Percentiles rank a stretch among this genome's conserved stretches.
Evolutionary conservation across 2,888 invertebrate species (phyloP).

Genomic region (Limnephilus lunatus): DNA sequence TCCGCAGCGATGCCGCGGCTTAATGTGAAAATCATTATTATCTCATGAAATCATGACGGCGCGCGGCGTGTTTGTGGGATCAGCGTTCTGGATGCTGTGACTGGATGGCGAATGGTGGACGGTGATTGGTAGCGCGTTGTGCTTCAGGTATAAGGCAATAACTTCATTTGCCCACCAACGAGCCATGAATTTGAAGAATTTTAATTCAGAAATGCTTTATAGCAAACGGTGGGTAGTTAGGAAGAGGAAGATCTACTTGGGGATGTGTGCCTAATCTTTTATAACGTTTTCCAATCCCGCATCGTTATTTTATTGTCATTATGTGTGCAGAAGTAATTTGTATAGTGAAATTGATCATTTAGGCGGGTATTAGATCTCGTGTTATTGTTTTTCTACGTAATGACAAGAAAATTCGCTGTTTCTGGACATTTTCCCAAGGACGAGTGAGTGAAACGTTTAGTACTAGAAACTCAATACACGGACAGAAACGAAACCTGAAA

Average conservation of each 20-base stretch:
- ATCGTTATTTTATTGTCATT: background rate
- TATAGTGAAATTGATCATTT: no score
- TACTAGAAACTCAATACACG: background rate
- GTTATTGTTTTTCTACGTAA: background rate
- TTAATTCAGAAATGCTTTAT: conserved; percentile 2
- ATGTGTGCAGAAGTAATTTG: background rate
- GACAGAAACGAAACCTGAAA: background rate
- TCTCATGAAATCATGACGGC: conserved; percentile 18
- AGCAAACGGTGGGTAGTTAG: background rate
- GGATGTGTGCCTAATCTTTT: background rate
- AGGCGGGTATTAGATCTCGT: no score
- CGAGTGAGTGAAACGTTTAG: background rate
- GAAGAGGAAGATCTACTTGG: background rate
- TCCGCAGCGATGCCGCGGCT: background rate
- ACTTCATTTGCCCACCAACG: conserved; percentile 2
- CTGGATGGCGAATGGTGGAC: background rate
- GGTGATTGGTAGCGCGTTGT: background rate
- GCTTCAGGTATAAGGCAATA: background rate
- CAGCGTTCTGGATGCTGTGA: background rate
- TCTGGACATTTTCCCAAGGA: no score
- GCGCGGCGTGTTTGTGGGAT: conserved; percentile 31
- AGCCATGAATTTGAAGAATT: background rate
- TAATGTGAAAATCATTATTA: conserved; percentile 43
- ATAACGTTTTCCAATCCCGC: background rate
- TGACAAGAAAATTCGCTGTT: background rate